Percentiles rank a stretch among this genome's conserved stretches.
Conservation (phyloP, 2,888 invertebrate genomes). For the Alloscopus bannaensis region DNA sequence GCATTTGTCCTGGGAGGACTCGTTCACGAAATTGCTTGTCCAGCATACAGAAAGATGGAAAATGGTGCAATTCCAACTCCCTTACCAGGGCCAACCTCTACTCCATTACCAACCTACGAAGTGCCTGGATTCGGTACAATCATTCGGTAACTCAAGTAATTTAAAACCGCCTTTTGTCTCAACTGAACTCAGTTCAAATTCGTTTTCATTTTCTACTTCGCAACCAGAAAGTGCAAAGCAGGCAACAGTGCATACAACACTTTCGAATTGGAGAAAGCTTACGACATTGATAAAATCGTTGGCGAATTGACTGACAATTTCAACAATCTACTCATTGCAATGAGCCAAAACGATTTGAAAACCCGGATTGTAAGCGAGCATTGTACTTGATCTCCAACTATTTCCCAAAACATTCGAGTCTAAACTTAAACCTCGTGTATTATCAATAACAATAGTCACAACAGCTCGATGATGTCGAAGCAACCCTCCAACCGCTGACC, state of each 20-base stretch:
- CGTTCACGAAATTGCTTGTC: slow-evolving; percentile 24
- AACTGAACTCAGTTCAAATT: background rate
- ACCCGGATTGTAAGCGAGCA: too few relatives aligned
- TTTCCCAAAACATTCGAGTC: too few relatives aligned
- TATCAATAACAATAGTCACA: too few relatives aligned
- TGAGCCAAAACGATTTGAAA: too few relatives aligned
- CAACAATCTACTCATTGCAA: too few relatives aligned
- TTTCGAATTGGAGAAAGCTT: slow-evolving; percentile 11
- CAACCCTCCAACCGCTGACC: too few relatives aligned
- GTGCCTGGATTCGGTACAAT: background rate
- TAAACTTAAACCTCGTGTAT: too few relatives aligned
- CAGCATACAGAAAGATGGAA: slow-evolving; percentile 20
- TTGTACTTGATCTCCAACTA: too few relatives aligned
- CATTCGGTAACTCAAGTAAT: background rate
- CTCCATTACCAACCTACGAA: background rate
- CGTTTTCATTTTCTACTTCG: background rate
- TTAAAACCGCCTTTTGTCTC: background rate
- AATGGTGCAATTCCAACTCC: background rate
- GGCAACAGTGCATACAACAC: slow-evolving; percentile 24
- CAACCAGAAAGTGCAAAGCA: slow-evolving; percentile 8
- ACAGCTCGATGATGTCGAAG: too few relatives aligned
- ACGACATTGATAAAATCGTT: background rate
- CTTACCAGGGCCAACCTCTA: background rate
- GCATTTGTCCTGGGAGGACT: slow-evolving; percentile 18
- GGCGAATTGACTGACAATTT: background rate